Evolutionary conservation across 53 echinoderm and acorn worm genomes (phyloP), one percentile per base, ranked within the genome.

Genomic region (Crossaster papposus): DNA sequence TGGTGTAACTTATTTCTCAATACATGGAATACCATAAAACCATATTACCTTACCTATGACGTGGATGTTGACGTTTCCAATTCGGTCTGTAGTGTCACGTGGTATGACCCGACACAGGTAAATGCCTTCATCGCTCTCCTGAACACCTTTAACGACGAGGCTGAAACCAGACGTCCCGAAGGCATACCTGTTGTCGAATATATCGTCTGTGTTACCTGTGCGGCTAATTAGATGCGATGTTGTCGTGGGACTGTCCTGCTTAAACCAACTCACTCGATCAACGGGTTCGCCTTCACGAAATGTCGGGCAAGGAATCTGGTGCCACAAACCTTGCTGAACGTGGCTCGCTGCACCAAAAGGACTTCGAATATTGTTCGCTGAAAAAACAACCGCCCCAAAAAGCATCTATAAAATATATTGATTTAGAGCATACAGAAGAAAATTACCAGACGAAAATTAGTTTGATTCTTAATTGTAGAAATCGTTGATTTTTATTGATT

Each of bases 81-180:
- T 18, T 52, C 79, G 23, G 30, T 50, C 14, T 11, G 15, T 51
- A 24, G 79, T 79, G 29, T 51, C 51, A 22, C 52, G 50, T 13
- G 79, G 79, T 51, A 51, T 18, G 52, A 79, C 52, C 12, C 51
- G 24, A 35, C 79, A 79, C 50, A 79, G 29, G 28, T 79, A 79
- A 10, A 11, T 18, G 7, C 79, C 79, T 26, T 50, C 79, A 79
- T 79, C 79, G 51, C n/a, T 79, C 28, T 26, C 28, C 28, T 51
- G 20, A 20, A 79, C 52, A 15, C 51, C 79, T 79, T 52, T 79
- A 35, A 79, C 51, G 22, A 79, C 79, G 14, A 79, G 52, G 79
- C 52, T 79, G 51, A 51, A 79, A 26, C 32, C 79, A 10, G 50
- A 10, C 50, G 51, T 15, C 11, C 58, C 58, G 22, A 79, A 51